A percentile compares a stretch with the other conserved stretches of the same genome.
These are phyloP conservation scores for Lucilia cuprina DNA, from an alignment of 1,140 invertebrate species.

Conservation along the genomic window DNA sequence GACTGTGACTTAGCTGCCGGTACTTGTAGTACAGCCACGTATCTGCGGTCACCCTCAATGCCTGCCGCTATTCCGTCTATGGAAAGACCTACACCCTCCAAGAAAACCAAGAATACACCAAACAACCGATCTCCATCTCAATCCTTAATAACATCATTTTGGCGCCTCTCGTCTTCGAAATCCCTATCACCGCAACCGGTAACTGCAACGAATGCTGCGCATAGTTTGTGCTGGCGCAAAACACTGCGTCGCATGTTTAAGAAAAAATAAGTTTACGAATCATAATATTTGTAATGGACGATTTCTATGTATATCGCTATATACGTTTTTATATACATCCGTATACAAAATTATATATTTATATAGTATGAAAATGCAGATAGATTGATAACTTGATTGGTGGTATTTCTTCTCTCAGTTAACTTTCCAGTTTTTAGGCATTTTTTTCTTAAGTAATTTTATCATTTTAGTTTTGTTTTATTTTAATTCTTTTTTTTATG, in stretches of 20 bases:
- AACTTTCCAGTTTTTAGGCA: slow-evolving; percentile 11
- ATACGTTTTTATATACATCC: background rate
- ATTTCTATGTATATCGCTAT: background rate
- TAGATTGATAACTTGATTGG: background rate
- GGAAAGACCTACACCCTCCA: background rate
- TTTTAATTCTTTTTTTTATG: background rate
- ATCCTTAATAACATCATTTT: slow-evolving; percentile 23
- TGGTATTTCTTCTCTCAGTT: background rate
- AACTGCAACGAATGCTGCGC: slow-evolving; percentile 23
- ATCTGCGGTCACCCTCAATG: slow-evolving; percentile 20
- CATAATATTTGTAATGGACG: background rate
- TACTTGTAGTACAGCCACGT: background rate
- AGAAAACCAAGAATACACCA: background rate
- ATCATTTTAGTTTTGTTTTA: slow-evolving; percentile 13
- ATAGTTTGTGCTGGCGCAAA: slow-evolving; percentile 31
- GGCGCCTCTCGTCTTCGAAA: slow-evolving; percentile 8
- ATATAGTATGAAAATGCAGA: background rate
- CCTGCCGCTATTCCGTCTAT: slow-evolving; percentile 18
- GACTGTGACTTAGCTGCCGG: background rate
- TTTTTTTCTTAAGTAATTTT: background rate
- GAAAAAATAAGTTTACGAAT: background rate
- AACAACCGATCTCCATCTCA: slow-evolving; percentile 19
- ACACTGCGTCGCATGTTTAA: slow-evolving; percentile 27
- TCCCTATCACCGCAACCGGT: slow-evolving; percentile 23
- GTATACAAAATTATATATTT: background rate